A percentile compares a stretch with the other conserved stretches of the same genome.
phyloP scores from a whole-genome alignment of 2,113 vertebrate genomes.

The Myiopsitta monachus region DNA sequence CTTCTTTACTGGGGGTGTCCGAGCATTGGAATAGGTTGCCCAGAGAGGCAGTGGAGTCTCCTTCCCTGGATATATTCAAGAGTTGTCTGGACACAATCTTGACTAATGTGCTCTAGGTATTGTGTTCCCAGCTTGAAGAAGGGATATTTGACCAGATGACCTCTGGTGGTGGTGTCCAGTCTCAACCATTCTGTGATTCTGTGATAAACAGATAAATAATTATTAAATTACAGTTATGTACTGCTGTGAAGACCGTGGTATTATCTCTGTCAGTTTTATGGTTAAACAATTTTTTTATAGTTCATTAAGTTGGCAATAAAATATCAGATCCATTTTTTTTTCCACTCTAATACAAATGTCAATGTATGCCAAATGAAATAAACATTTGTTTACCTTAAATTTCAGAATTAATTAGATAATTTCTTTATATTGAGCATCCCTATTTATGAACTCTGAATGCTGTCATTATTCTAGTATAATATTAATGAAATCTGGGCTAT shows the following conservation, averaged over 20 bases:
- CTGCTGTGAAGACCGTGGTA: background rate
- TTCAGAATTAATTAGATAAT: background rate
- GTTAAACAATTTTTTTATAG: background rate
- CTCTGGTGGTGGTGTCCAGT: background rate
- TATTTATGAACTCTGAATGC: background rate
- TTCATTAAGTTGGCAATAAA: background rate
- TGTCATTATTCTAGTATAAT: background rate
- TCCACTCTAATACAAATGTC: background rate
- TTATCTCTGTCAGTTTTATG: background rate
- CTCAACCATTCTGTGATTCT: background rate
- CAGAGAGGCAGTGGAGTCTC: background rate
- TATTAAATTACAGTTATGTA: background rate
- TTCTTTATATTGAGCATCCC: background rate
- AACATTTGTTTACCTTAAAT: background rate
- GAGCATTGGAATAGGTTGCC: background rate
- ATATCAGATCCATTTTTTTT: background rate
- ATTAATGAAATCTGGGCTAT: background rate
- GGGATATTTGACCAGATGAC: background rate
- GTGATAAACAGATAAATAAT: background rate
- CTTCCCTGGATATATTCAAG: background rate
- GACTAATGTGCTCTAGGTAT: background rate
- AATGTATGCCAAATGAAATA: background rate
- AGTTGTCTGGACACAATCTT: background rate
- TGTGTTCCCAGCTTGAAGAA: background rate
- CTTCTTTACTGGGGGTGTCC: background rate